phyloP scores from a whole-genome alignment of 2,113 vertebrate genomes.

The Proterorhinus semilunaris region DNA sequence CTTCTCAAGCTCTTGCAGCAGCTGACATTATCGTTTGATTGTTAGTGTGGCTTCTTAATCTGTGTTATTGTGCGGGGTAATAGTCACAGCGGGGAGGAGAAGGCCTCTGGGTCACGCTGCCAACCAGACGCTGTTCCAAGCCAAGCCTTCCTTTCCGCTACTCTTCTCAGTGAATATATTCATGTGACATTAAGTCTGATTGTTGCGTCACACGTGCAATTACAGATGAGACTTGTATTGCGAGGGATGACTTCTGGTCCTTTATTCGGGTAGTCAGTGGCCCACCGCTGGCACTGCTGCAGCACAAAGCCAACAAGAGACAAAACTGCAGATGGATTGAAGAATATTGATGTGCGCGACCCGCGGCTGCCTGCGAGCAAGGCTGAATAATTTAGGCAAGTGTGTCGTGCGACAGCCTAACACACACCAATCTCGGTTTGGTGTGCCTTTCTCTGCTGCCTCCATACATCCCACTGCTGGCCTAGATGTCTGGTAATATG shows the following conservation, averaged over 20 bases:
- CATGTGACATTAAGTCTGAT: conserved; percentile 22
- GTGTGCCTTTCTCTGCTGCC: conserved; percentile 46
- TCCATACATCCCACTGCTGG: conserved; percentile 49
- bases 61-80: conserved; percentile 66
- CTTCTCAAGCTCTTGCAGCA: conserved; percentile 48
- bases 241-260: conserved; percentile 48
- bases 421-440: conserved; percentile 67
- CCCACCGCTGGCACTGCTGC: conserved; percentile 69
- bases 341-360: conserved; percentile 80
- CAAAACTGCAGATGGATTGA: conserved; percentile 80
- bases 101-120: conserved; percentile 53
- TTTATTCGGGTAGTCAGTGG: conserved; percentile 46
- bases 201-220: conserved; percentile 28
- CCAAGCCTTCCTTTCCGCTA: conserved; percentile 9
- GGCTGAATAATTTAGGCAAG: conserved; percentile 81
- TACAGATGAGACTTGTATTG: conserved; percentile 33
- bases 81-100: conserved; percentile 56
- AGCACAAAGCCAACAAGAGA: conserved; percentile 74
- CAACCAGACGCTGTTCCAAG: conserved; percentile 36
- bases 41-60: conserved; percentile 69
- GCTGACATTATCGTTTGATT: conserved; percentile 65
- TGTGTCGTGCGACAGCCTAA: conserved; percentile 75
- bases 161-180: conserved; percentile 12
- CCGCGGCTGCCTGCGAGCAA: conserved; percentile 77
- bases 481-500: conserved; percentile 53